phyloP scores from a whole-genome alignment of 2,888 invertebrate genomes.

The Temnothorax rugatulus region DNA sequence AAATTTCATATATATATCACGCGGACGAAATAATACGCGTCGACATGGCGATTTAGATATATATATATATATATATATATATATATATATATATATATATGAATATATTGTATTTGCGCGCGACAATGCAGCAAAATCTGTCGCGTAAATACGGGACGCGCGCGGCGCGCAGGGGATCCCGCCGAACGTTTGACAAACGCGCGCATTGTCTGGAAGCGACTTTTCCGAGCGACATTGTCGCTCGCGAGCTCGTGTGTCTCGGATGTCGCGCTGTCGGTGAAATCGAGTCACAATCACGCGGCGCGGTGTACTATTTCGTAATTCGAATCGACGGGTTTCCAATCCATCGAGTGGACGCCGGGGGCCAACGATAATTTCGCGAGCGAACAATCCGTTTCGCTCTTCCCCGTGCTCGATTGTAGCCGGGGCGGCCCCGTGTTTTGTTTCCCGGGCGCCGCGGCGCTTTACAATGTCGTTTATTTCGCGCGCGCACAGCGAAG shows the following conservation, averaged over 20 bases:
- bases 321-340: conserved; percentile 69
- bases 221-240: conserved; percentile 66
- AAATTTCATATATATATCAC: conserved; percentile 11
- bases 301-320: conserved; percentile 73
- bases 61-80: background rate
- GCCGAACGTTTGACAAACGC: conserved; percentile 53
- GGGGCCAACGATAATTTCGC: conserved; percentile 59
- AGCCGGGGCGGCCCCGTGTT: conserved; percentile 20
- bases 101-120: conserved; percentile 7
- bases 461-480: conserved; percentile 46
- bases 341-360: conserved; percentile 63
- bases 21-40: conserved; percentile 22
- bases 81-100: too few relatives aligned
- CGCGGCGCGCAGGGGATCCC: background rate
- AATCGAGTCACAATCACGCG: conserved; percentile 60
- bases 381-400: conserved; percentile 52
- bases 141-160: conserved; percentile 2
- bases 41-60: background rate
- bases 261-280: conserved; percentile 64
- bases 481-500: conserved; percentile 22
- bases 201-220: conserved; percentile 39
- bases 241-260: conserved; percentile 60
- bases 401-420: conserved; percentile 26
- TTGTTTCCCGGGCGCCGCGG: conserved; percentile 31
- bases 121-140: conserved; percentile 37